Base-by-base conservation (phyloP, 2,797 vertebrate genomes). In the Poecile montanus region DNA sequence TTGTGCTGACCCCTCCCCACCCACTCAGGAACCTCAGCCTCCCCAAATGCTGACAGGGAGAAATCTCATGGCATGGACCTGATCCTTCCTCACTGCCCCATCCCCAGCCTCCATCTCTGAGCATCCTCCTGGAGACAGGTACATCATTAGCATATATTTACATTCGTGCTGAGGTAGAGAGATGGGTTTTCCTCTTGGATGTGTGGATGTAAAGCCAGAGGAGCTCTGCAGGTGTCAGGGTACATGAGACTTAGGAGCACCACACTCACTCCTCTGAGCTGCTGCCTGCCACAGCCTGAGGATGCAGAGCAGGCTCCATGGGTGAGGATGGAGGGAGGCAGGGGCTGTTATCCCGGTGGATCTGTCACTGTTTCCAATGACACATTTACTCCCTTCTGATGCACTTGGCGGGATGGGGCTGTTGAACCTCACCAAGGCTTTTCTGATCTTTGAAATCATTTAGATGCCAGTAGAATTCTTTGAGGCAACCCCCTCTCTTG, bases 211-310 rank as follows among this genome's bases (percentile, higher is more conserved):
- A 58, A 93, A 90, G 51, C 21, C 76, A 72, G 62, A 81, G 66
- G 8, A 50, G 50, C 53, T 77, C 76, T 8, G 13, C 1, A 4
- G 40, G 45, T 65, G 44, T 47, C 78, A 47, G 25, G 9, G 32
- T 54, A 44, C 42, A 27, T 0, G 2, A 67, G 45, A 67, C 18
- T 62, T 27, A 15, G 0, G 3, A 48, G 16, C 25, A 62, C 45
- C 45, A 60, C 21, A 10, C 10, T 42, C 0, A 0, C 12, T 18
- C 30, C 58, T 21, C 48, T 30, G 34, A 75, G 22, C 10, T 58
- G 53, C 56, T 16, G 27, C 40, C 4, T 2, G 70, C 42, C 32
- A 13, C 57, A 77, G 80, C 29, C 27, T 38, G 58, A 86, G 73
- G 57, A 38, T 32, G 66, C 58, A 72, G 36, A 72, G 38, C 47